phyloP scores from a whole-genome alignment of 2,113 vertebrate genomes.

The Crotalus tigris region DNA sequence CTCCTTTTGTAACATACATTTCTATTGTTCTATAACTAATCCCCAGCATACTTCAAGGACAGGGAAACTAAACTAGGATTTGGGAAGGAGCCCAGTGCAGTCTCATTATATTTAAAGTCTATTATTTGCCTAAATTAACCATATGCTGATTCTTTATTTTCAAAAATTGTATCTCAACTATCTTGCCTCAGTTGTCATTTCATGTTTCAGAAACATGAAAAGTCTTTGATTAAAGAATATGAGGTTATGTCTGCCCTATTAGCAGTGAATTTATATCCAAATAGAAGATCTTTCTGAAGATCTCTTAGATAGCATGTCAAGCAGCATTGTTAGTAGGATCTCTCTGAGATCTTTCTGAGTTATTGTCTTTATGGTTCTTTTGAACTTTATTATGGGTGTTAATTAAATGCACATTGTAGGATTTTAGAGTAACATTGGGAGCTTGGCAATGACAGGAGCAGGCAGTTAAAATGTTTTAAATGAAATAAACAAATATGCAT shows the following conservation, averaged over 20 bases:
- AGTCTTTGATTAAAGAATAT: background rate
- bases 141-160: background rate
- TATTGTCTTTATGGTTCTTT: background rate
- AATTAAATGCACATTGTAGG: conserved; percentile 35
- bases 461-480: background rate
- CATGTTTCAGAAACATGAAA: background rate
- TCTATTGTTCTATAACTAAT: background rate
- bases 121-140: background rate
- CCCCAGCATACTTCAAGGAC: background rate
- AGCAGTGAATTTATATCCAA: background rate
- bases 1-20: background rate
- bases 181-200: background rate
- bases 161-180: background rate
- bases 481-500: conserved; percentile 11
- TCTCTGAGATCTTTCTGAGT: background rate
- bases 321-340: background rate
- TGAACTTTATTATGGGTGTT: background rate
- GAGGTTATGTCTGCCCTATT: background rate
- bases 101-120: background rate
- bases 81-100: background rate
- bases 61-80: background rate
- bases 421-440: background rate
- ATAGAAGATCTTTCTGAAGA: background rate
- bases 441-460: background rate
- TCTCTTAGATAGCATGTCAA: background rate